Base-by-base conservation (phyloP, 2,797 vertebrate species). In the Calcarius lapponicus region DNA sequence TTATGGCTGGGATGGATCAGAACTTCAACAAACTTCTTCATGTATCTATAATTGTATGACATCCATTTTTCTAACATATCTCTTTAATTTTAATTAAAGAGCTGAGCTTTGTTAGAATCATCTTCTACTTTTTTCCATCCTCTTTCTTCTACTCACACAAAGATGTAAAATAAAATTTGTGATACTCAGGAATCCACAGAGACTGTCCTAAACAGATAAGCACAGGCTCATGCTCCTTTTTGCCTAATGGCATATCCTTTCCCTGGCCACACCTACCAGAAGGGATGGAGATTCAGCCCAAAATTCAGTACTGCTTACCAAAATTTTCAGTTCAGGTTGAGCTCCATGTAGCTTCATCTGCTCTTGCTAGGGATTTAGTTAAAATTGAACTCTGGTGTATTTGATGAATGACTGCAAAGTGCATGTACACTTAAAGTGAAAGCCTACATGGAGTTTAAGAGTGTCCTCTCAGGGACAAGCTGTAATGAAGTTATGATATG, bases 41-140 rank as follows among this genome's bases (percentile, higher is more conserved):
- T 1, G 0, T 58, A 31, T 25, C 47, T 1, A 0, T 57, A 91
- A 86, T 11, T 25, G 21, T 40, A 73, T 28, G 29, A 31, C 22
- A 38, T 65, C 19, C 16, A 24, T 45, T 75, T 75, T 57, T 82
- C 16, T 24, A 89, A 53, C 26, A 22, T 36, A 42, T 5, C 22
- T 53, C 65, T 86, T 71, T 70, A 51, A 28, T 66, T 86, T 56
- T 93, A 11, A 47, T 66, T 57, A 36, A 54, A 65, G 32, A 31
- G 32, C 25, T 36, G 32, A 31, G 32, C 25, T 36, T 45, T 25
- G 16, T 19, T 64, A 43, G 26, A 53, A 64, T 64, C 6, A 53
- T 43, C 32, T 42, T n/a, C 73, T n/a, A 11, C 10, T 65, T 82
- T 71, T 14, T 45, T 7, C 9, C 4, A 17, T 38, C 21, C 19